Evolutionary conservation across 53 echinoderm and acorn worm species (phyloP).

Genomic region (Holothuria leucospilota): DNA sequence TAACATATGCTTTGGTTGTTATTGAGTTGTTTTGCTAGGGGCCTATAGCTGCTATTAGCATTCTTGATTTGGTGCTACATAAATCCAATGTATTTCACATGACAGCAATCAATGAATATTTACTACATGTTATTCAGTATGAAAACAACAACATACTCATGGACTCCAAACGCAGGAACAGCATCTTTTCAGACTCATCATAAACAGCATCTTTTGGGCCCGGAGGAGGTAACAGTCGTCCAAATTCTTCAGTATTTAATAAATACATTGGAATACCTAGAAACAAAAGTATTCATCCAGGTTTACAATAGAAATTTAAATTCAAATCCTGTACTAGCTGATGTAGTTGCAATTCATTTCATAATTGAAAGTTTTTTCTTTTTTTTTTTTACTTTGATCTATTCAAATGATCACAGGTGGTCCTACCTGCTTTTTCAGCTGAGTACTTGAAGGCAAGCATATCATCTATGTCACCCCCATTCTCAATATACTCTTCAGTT

Average conservation of each 20-base stretch:
- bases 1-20: no score
- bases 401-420: no score
- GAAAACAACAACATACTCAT: conserved; percentile 69
- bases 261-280: conserved; percentile 89
- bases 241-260: conserved; percentile 76
- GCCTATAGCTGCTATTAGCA: no score
- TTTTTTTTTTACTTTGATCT: neutral
- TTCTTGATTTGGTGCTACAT: no score
- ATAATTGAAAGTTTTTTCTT: no score
- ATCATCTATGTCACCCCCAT: conserved; percentile 78
- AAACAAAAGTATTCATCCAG: neutral
- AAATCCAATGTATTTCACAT: no score
- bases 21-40: no score
- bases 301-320: no score
- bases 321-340: no score
- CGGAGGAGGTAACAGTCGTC: conserved; percentile 75
- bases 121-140: no score
- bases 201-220: conserved; percentile 67
- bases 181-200: conserved; percentile 84
- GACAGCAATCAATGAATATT: no score
- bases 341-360: no score
- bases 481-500: conserved; percentile 54
- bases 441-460: conserved; percentile 91
- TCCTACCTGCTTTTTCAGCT: conserved; percentile 82
- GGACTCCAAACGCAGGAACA: conserved; percentile 75